A percentile compares a stretch with the other conserved stretches of the same genome.
Conservation (phyloP, 1,140 invertebrate genomes). For the Bombus difficillimus region DNA sequence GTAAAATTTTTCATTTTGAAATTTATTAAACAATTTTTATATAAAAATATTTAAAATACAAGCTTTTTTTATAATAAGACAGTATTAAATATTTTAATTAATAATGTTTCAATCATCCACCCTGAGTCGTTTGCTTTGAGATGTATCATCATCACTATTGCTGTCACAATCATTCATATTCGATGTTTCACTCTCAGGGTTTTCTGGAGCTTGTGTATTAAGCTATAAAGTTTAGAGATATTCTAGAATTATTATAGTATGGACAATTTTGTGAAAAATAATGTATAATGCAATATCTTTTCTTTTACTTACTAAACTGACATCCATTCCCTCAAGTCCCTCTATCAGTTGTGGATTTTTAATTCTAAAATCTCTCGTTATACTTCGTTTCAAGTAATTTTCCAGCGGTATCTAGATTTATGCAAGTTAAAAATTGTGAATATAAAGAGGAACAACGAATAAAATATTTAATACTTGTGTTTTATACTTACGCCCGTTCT, state of each 20-base stretch:
- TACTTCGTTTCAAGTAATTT: constrained; percentile 83
- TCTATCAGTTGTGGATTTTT: constrained; percentile 80
- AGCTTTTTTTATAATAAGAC: background rate
- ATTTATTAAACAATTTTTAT: background rate
- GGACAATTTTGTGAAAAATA: background rate
- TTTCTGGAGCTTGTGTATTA: background rate
- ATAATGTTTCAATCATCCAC: constrained; percentile 9
- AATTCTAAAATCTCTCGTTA: constrained; percentile 84
- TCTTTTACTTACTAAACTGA: constrained; percentile 70
- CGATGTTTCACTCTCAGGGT: background rate
- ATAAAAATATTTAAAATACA: background rate
- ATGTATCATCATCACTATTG: background rate
- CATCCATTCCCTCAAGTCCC: constrained; percentile 79
- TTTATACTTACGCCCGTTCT: constrained; percentile 81
- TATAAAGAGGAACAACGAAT: background rate
- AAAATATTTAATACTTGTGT: background rate
- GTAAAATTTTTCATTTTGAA: background rate
- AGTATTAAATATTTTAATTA: background rate
- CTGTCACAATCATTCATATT: background rate
- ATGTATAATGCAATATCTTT: background rate
- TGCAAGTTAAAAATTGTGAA: constrained; percentile 1
- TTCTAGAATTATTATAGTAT: background rate
- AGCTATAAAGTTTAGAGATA: constrained; percentile 1
- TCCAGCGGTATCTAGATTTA: constrained; percentile 78
- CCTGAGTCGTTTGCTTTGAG: background rate